phyloP scores from a whole-genome alignment of 2,113 vertebrate species.

The Zootoca vivipara region DNA sequence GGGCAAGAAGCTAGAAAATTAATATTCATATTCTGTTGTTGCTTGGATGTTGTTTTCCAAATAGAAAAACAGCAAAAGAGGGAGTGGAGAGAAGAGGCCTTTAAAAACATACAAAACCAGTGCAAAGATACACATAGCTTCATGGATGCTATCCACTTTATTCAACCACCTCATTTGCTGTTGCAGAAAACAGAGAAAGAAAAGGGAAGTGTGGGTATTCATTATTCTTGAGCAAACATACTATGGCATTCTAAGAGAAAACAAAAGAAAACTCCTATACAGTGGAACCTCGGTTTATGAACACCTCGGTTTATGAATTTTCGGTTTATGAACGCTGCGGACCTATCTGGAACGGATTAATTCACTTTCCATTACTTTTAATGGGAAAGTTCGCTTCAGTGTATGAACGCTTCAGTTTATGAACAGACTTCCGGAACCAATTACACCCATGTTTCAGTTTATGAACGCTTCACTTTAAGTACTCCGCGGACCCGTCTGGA shows the following conservation, averaged over 20 bases:
- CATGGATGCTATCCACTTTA: neutral
- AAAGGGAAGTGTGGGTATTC: neutral
- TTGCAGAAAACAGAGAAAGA: neutral
- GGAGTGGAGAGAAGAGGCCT: neutral
- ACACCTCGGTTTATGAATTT: too few relatives aligned
- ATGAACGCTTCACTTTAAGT: too few relatives aligned
- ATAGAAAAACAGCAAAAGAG: slow-evolving; percentile 20
- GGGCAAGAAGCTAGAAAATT: slow-evolving; percentile 19
- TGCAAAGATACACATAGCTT: neutral
- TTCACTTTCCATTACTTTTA: too few relatives aligned
- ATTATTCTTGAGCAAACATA: neutral
- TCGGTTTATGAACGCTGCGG: too few relatives aligned
- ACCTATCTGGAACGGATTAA: too few relatives aligned
- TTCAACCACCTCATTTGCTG: neutral
- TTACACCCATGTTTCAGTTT: too few relatives aligned
- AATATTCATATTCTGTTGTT: neutral
- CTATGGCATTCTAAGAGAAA: neutral
- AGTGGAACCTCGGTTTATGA: too few relatives aligned
- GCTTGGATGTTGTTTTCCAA: neutral
- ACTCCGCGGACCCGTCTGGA: too few relatives aligned
- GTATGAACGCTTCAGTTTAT: too few relatives aligned
- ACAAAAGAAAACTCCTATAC: too few relatives aligned
- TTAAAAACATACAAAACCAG: neutral
- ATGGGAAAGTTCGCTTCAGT: too few relatives aligned
- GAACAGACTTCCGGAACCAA: too few relatives aligned